Base-by-base conservation (phyloP, 2,888 invertebrate genomes). In the Papilio gigon region DNA sequence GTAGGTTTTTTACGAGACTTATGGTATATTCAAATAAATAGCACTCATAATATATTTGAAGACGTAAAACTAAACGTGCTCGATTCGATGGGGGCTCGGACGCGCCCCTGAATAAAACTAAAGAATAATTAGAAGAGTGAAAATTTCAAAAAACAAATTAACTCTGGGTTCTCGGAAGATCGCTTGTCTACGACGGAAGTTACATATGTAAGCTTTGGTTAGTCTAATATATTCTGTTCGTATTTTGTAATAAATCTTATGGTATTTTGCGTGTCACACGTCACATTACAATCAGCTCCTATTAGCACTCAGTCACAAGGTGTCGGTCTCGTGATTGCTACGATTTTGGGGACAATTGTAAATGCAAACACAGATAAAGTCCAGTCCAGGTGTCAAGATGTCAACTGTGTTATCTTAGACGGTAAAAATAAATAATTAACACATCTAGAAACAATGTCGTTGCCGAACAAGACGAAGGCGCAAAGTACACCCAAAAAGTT, bases 301-400 rank as follows among this genome's bases (percentile, higher is more conserved):
- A n/a, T 62, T 56, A 56, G 44, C 40, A 53, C 3, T 22, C 58
- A 68, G 68, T 47, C 63, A 65, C 65, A 60, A 68, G 68, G 68
- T 60, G 68, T 59, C 30, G 50, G 59, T 50, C 40, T 50, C 65
- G 68, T 65, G 68, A 68, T 60, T 27, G 14, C 59, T 37, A 50
- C 30, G 50, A 65, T 35, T 65, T 60, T 47, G 25, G 68, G 50
- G 64, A 65, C 65, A 47, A 44, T 60, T 50, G 60, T 12, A 50
- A 50, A 65, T 53, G 22, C 40, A 64, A 63, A 64, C 40, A 47
- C 14, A 37, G 68, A 68, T 68, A 68, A 33, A 11, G 30, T 44
- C 47, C 12, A 14, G 68, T 64, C 63, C 68, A 68, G n/a, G 37
- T 68, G 68, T 65, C 68, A 65, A 68, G 33, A 64, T 60, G 64